A percentile compares a stretch with the other conserved stretches of the same genome.
Conservation (phyloP, 2,113 vertebrate species). For the Prinia subflava region DNA sequence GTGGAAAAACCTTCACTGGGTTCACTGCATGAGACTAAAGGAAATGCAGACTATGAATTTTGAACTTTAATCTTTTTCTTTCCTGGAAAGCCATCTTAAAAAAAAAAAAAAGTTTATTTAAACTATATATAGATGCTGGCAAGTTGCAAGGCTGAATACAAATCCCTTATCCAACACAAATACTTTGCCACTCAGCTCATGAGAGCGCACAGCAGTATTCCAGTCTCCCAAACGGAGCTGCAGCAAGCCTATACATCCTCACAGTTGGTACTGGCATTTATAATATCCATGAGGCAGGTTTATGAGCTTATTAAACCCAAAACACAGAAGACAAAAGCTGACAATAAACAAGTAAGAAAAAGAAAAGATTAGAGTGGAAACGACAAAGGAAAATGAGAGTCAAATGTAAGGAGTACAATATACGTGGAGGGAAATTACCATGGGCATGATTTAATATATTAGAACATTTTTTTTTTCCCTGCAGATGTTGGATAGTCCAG, state of each 20-base stretch:
- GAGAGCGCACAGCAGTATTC: not conserved
- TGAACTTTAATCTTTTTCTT: constrained; percentile 31
- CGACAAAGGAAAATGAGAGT: constrained; percentile 49
- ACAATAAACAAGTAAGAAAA: constrained; percentile 61
- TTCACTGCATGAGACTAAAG: constrained; percentile 23
- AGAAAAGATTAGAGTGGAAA: constrained; percentile 25
- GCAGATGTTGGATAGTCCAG: constrained; percentile 15
- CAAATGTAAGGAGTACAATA: not conserved
- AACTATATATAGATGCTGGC: constrained; percentile 33
- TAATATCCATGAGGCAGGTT: constrained; percentile 37
- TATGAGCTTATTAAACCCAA: constrained; percentile 62
- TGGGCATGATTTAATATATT: not conserved
- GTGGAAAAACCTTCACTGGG: not conserved
- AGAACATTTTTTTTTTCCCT: not conserved
- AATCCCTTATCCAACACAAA: constrained; percentile 38
- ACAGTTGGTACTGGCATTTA: constrained; percentile 26
- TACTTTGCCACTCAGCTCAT: constrained; percentile 30
- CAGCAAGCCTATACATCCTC: not conserved
- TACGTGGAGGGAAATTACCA: constrained; percentile 21
- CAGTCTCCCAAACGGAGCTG: not conserved
- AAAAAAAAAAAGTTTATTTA: constrained; percentile 9
- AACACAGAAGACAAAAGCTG: constrained; percentile 57
- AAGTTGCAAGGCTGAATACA: constrained; percentile 19
- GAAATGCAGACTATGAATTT: constrained; percentile 40
- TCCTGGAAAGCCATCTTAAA: constrained; percentile 35